A percentile compares a stretch with the other conserved stretches of the same genome.
Conservation (phyloP, 1,140 invertebrate genomes). For the Drosophila melanogaster region DNA sequence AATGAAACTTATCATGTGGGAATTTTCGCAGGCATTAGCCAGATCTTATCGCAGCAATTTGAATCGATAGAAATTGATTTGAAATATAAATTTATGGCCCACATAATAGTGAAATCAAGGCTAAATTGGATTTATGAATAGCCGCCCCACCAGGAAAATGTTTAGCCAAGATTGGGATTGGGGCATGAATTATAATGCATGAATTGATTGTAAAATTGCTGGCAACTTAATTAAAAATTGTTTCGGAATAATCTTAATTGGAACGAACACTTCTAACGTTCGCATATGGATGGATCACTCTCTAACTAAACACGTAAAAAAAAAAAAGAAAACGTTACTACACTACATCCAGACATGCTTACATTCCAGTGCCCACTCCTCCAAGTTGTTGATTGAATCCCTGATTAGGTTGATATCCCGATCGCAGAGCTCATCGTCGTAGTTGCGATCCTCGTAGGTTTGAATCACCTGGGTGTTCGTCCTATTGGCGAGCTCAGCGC, state of each 20-base stretch:
- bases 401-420: constrained; percentile 54
- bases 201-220: no score
- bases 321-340: background rate
- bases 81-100: constrained; percentile 4
- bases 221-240: no score
- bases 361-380: constrained; percentile 76
- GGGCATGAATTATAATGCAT: no score
- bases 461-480: background rate
- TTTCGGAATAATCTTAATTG: no score
- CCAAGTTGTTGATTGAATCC: constrained; percentile 53
- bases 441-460: background rate
- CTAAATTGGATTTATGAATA: constrained; percentile 4
- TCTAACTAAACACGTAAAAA: background rate
- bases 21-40: background rate
- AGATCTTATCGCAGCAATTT: constrained; percentile 16
- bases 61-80: constrained; percentile 4
- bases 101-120: constrained; percentile 8
- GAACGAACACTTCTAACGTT: background rate
- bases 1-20: constrained; percentile 13
- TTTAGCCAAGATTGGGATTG: background rate
- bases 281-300: no score
- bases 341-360: constrained; percentile 10
- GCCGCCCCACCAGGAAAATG: background rate
- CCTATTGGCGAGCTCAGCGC: background rate
- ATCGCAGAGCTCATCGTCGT: constrained; percentile 42